phyloP scores from a whole-genome alignment of 2,888 invertebrate species.

The Tiphia femorata region DNA sequence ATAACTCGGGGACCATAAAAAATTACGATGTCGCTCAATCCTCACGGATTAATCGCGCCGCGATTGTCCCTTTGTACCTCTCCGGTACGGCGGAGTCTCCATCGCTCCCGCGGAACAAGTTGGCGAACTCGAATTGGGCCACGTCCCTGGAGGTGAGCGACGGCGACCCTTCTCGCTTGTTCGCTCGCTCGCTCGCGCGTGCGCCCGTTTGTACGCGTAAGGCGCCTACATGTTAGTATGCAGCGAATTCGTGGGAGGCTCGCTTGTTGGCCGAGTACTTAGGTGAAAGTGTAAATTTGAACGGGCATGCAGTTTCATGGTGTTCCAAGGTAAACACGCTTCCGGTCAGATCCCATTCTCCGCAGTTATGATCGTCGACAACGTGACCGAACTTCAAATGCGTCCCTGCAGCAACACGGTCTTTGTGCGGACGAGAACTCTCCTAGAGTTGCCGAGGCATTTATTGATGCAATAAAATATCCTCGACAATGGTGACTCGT shows the following conservation, averaged over 20 bases:
- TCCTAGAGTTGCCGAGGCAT: too few species aligned
- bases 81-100: neutral
- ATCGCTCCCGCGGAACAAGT: conserved; percentile 14
- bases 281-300: conserved; percentile 13
- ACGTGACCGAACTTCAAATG: too few species aligned
- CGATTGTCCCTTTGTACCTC: conserved; percentile 7
- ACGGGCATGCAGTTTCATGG: neutral
- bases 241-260: conserved; percentile 6
- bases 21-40: neutral
- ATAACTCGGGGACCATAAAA: too few species aligned
- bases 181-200: too few species aligned
- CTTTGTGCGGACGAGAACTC: too few species aligned
- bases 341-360: neutral
- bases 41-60: neutral
- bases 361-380: too few species aligned
- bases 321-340: neutral
- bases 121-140: conserved; percentile 14
- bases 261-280: conserved; percentile 17
- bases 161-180: too few species aligned
- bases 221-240: conserved; percentile 16
- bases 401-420: too few species aligned
- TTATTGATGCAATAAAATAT: too few species aligned
- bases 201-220: neutral
- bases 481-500: too few species aligned
- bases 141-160: conserved; percentile 10